Conservation (phyloP, 2,113 vertebrate species). For the Corynorhinus townsendii region DNA sequence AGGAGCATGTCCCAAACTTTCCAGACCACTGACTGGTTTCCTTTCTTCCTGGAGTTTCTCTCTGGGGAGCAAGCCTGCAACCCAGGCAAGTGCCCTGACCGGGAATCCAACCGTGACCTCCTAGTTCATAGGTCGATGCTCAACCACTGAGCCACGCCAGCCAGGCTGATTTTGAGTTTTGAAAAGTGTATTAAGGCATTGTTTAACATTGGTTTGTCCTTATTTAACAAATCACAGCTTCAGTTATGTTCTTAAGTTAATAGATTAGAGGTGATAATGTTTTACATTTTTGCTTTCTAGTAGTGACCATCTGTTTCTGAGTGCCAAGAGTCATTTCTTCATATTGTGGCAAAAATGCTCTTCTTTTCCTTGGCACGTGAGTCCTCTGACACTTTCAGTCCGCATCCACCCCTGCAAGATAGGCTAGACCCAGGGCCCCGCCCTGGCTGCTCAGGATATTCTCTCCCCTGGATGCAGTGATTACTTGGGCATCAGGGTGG, state of each 20-base stretch:
- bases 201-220: background rate
- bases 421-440: background rate
- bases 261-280: background rate
- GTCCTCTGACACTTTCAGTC: background rate
- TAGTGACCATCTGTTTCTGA: background rate
- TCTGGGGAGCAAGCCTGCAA: no score
- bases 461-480: no score
- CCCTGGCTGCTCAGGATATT: background rate
- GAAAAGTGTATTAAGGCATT: no score
- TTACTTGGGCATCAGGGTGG: background rate
- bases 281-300: background rate
- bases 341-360: background rate
- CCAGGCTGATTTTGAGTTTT: no score
- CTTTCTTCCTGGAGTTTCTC: background rate
- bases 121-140: no score
- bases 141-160: no score
- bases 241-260: background rate
- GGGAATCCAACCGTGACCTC: no score
- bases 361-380: background rate
- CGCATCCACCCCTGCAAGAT: background rate
- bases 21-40: background rate
- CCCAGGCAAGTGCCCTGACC: no score
- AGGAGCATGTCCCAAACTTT: background rate
- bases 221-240: slow-evolving; percentile 14
- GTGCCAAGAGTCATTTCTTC: background rate